Percentiles rank a stretch among this genome's conserved stretches.
These are phyloP conservation scores for Meriones psammophilus DNA, from an alignment of 2,797 vertebrate species.

Conservation along the genomic window DNA sequence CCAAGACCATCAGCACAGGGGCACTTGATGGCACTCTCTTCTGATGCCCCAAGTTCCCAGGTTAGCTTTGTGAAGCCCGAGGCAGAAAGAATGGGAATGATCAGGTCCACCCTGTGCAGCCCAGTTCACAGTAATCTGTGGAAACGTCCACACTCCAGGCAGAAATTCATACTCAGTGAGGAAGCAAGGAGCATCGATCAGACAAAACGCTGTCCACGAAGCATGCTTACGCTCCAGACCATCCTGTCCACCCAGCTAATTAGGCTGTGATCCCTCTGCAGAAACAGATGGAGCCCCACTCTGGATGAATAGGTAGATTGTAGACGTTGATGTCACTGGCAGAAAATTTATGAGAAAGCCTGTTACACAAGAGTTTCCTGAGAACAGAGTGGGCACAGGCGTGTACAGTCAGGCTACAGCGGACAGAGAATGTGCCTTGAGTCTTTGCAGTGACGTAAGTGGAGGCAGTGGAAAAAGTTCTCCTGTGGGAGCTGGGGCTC, in stretches of 20 bases:
- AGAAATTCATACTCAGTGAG: background rate
- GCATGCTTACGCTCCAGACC: background rate
- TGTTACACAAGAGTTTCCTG: background rate
- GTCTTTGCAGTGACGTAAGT: background rate
- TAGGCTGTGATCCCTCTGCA: background rate
- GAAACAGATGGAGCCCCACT: background rate
- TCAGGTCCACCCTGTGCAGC: background rate
- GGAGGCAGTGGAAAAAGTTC: no score
- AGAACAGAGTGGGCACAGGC: background rate
- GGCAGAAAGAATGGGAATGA: background rate
- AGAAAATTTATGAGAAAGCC: background rate
- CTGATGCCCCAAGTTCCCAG: background rate
- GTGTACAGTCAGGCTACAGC: background rate
- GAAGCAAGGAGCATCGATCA: background rate
- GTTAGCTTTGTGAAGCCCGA: background rate
- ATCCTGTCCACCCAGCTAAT: background rate
- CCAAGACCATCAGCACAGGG: background rate
- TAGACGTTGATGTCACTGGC: background rate
- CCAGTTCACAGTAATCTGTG: background rate
- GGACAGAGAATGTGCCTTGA: background rate
- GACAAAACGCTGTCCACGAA: background rate
- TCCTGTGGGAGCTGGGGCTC: background rate
- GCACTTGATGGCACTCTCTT: background rate
- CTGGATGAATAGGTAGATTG: background rate
- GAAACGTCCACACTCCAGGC: background rate